Percentiles rank a stretch among this genome's conserved stretches.
Evolutionary conservation across 2,113 vertebrate species (phyloP).

Genomic region (Malurus alboscapulatus): DNA sequence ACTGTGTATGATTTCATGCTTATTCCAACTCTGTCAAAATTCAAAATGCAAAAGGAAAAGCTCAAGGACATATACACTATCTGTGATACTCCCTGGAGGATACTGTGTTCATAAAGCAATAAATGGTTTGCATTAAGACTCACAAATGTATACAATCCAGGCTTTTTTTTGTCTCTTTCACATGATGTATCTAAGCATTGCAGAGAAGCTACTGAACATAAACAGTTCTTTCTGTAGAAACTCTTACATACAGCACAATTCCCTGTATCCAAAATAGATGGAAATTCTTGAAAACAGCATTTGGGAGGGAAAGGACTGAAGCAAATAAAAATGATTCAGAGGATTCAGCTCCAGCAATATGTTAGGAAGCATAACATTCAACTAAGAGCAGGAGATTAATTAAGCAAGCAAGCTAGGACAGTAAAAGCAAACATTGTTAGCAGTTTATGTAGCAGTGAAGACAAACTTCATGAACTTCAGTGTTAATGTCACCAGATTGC

Average conservation of each 20-base stretch:
- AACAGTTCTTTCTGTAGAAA: not conserved
- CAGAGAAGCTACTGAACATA: not conserved
- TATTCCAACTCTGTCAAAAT: not conserved
- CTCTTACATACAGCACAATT: not conserved
- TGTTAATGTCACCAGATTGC: not conserved
- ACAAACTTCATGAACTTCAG: not conserved
- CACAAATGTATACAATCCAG: not conserved
- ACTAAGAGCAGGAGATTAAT: not conserved
- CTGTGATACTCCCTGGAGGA: not conserved
- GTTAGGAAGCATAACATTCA: not conserved
- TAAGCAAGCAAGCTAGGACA: not conserved
- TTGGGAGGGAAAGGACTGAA: not conserved
- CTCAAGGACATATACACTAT: not conserved
- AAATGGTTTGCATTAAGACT: not conserved
- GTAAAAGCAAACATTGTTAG: not conserved
- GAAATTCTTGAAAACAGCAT: not conserved
- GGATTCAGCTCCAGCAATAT: not conserved
- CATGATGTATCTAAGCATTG: not conserved
- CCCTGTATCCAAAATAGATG: not conserved
- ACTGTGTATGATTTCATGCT: not conserved
- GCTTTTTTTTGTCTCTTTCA: not conserved
- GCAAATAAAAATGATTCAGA: not conserved
- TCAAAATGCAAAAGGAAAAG: not conserved
- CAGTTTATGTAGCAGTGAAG: not conserved
- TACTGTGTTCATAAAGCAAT: not conserved